Conservation (phyloP, 92 coral and sea anemone species). For the Paramuricea clavata region DNA sequence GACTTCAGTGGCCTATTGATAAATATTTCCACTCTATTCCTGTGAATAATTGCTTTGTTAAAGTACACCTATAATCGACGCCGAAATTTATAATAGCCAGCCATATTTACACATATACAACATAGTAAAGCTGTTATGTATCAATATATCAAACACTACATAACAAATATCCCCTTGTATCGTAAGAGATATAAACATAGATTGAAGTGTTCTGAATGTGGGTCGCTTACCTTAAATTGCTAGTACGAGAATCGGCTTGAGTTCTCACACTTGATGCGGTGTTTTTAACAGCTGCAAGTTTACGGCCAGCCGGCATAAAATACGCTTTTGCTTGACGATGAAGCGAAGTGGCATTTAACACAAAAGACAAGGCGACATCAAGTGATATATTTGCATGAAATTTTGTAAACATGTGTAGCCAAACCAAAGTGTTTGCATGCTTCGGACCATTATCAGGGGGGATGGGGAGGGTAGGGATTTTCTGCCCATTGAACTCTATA, state of each 20-base stretch:
- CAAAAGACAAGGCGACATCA: slow-evolving; percentile 4
- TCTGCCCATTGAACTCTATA: too few species aligned
- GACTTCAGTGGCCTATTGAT: not conserved
- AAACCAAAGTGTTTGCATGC: not conserved
- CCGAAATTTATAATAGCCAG: not conserved
- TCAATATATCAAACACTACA: not conserved
- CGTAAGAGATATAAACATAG: not conserved
- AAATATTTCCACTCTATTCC: not conserved
- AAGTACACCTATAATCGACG: not conserved
- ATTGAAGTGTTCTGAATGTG: not conserved
- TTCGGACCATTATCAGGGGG: not conserved
- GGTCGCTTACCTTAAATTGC: slow-evolving; percentile 22
- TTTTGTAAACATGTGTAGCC: slow-evolving; percentile 9
- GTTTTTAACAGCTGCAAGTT: slow-evolving; percentile 85
- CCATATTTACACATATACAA: not conserved
- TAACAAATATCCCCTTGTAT: not conserved
- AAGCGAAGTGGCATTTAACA: slow-evolving; percentile 25
- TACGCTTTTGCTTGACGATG: slow-evolving; percentile 35
- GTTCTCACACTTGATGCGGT: slow-evolving; percentile 13
- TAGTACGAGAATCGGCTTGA: slow-evolving; percentile 20
- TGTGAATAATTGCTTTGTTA: slow-evolving; percentile 47
- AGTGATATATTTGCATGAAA: slow-evolving; percentile 32
- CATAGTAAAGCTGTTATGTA: not conserved
- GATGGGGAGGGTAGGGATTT: not conserved
- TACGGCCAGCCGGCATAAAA: slow-evolving; percentile 99